Evolutionary conservation across 2,888 invertebrate species (phyloP).

Genomic region (Diogma glabrata): DNA sequence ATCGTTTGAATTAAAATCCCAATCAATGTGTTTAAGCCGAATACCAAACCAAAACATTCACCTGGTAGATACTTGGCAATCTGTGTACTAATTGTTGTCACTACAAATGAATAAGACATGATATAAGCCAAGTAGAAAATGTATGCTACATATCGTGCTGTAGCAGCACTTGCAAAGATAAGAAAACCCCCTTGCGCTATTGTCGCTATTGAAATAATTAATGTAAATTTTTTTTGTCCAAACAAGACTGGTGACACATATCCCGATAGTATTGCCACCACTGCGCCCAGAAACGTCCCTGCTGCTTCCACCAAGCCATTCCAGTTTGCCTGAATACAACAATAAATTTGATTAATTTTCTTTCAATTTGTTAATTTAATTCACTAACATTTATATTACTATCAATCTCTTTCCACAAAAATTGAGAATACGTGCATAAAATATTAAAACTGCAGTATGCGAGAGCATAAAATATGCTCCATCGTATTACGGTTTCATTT

Average conservation of each 20-base stretch:
- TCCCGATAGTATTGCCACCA: conserved; percentile 45
- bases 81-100: conserved; percentile 72
- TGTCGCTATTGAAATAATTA: conserved; percentile 38
- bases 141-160: conserved; percentile 59
- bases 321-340: conserved; percentile 22
- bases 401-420: conserved; percentile 51
- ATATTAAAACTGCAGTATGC: conserved; percentile 61
- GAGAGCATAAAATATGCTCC: conserved; percentile 69
- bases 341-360: no score
- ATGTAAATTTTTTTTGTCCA: conserved; percentile 34
- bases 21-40: conserved; percentile 78
- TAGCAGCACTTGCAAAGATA: conserved; percentile 43
- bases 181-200: conserved; percentile 44
- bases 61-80: conserved; percentile 70
- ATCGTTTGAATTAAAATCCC: conserved; percentile 68
- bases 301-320: conserved; percentile 78
- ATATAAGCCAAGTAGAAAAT: conserved; percentile 62
- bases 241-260: conserved; percentile 29
- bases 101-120: conserved; percentile 65
- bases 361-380: conserved; percentile 7
- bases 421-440: conserved; percentile 57
- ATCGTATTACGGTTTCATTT: conserved; percentile 49
- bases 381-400: conserved; percentile 29
- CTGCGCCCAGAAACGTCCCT: conserved; percentile 55
- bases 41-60: conserved; percentile 80